Conservation (phyloP, 2,888 invertebrate genomes). For the Ditylenchus weischeri region DNA sequence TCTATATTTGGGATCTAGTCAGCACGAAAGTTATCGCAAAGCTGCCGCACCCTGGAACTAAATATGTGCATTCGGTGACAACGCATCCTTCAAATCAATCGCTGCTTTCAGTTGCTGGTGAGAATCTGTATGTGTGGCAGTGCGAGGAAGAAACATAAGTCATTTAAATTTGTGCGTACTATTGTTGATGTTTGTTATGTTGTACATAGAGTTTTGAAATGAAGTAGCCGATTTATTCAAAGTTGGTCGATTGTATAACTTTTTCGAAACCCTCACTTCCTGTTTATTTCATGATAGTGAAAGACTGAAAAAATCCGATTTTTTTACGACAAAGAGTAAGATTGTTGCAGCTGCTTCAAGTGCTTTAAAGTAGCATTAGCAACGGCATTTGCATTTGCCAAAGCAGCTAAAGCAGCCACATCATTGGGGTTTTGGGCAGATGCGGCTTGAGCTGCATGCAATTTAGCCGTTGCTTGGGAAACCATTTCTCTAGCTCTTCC, state of each 20-base stretch:
- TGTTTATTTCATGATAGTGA: too few species aligned
- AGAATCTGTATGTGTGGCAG: slow-evolving; percentile 36
- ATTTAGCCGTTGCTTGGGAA: not conserved
- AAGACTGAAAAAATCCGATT: too few species aligned
- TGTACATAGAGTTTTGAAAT: not conserved
- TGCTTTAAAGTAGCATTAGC: not conserved
- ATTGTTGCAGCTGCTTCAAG: not conserved
- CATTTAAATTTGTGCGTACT: not conserved
- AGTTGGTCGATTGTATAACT: too few species aligned
- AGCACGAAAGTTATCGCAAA: slow-evolving; percentile 56
- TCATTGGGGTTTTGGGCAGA: not conserved
- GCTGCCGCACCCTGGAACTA: slow-evolving; percentile 41
- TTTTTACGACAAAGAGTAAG: not conserved
- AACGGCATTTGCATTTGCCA: slow-evolving; percentile 7
- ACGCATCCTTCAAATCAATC: slow-evolving; percentile 50
- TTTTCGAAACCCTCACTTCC: too few species aligned
- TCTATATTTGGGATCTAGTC: slow-evolving; percentile 72
- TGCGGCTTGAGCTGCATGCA: not conserved
- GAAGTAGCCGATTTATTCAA: too few species aligned
- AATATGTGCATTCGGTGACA: slow-evolving; percentile 45
- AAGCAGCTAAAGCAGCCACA: not conserved
- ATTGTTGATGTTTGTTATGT: not conserved
- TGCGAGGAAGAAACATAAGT: not conserved
- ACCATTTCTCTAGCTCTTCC: slow-evolving; percentile 5
- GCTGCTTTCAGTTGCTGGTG: slow-evolving; percentile 29